phyloP scores from a whole-genome alignment of 2,797 vertebrate genomes.

The Hydrocynus forskahlii region DNA sequence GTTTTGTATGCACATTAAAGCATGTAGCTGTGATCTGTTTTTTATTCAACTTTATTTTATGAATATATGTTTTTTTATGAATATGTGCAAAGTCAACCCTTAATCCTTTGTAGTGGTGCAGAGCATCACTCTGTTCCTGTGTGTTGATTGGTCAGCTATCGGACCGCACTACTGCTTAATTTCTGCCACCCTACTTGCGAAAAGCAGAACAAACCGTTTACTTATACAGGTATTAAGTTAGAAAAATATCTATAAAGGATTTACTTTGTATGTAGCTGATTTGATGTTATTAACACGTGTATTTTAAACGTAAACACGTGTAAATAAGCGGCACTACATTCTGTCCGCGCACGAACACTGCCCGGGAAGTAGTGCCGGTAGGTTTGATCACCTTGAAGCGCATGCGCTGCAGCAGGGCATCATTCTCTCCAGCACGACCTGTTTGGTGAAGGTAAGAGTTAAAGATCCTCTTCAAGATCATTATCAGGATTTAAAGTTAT shows the following conservation, averaged over 20 bases:
- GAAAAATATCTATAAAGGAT: too few species aligned
- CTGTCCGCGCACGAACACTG: conserved; percentile 69
- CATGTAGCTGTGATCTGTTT: neutral
- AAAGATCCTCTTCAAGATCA: neutral
- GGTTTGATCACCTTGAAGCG: conserved; percentile 76
- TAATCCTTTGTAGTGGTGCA: neutral
- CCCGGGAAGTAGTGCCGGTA: conserved; percentile 69
- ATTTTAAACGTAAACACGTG: neutral
- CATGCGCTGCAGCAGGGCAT: conserved; percentile 51
- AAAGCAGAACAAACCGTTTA: neutral
- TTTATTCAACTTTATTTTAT: neutral
- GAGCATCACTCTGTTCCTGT: conserved; percentile 15
- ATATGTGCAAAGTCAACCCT: neutral
- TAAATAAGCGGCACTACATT: neutral
- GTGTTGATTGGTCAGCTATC: conserved; percentile 30
- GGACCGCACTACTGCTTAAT: conserved; percentile 15
- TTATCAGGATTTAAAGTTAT: neutral
- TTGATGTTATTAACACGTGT: neutral
- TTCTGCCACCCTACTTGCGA: conserved; percentile 42
- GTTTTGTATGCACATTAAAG: too few species aligned
- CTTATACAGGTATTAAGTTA: neutral
- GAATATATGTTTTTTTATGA: neutral
- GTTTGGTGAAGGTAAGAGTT: conserved; percentile 13
- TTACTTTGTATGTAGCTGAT: neutral
- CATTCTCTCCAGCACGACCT: conserved; percentile 15